phyloP scores from a whole-genome alignment of 2,113 vertebrate genomes.

The Planiliza haematocheilus region DNA sequence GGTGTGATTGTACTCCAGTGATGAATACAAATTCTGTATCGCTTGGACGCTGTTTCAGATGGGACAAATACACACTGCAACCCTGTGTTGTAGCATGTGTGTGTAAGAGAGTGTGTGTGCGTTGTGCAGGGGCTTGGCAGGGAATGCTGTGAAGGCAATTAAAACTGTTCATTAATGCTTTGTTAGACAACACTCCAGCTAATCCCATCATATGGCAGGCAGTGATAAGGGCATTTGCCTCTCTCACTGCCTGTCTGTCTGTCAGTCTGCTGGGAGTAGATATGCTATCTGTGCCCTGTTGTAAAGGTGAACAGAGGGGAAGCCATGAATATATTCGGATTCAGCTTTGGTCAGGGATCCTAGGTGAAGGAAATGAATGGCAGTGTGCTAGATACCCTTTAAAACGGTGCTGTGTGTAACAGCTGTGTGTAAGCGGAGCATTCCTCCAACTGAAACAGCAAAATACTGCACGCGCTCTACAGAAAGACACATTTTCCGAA shows the following conservation, averaged over 20 bases:
- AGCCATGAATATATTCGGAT: constrained; percentile 50
- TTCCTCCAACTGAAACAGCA: not conserved
- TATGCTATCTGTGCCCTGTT: constrained; percentile 70
- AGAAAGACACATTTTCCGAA: too few species aligned
- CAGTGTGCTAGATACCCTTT: not conserved
- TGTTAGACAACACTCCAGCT: constrained; percentile 75
- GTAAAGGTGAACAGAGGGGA: constrained; percentile 61
- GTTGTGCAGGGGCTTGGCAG: constrained; percentile 53
- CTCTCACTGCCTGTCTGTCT: constrained; percentile 60
- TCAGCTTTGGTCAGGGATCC: constrained; percentile 39
- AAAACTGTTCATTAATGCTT: constrained; percentile 81
- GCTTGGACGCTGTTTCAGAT: constrained; percentile 48
- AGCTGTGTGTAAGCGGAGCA: not conserved
- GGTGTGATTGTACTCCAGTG: constrained; percentile 29
- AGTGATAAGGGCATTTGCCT: constrained; percentile 76
- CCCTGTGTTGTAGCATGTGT: constrained; percentile 17
- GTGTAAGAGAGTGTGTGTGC: constrained; percentile 28
- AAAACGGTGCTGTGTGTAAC: not conserved
- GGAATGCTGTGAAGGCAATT: constrained; percentile 72
- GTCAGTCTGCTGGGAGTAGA: constrained; percentile 70
- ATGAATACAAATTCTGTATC: constrained; percentile 50
- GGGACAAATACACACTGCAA: constrained; percentile 41
- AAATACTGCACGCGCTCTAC: too few species aligned
- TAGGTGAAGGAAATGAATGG: constrained; percentile 20
- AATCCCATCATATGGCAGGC: constrained; percentile 78